Evolutionary conservation across 2,797 vertebrate species (phyloP), one percentile per base, ranked within the genome.

Genomic region (Pelochelys cantorii): DNA sequence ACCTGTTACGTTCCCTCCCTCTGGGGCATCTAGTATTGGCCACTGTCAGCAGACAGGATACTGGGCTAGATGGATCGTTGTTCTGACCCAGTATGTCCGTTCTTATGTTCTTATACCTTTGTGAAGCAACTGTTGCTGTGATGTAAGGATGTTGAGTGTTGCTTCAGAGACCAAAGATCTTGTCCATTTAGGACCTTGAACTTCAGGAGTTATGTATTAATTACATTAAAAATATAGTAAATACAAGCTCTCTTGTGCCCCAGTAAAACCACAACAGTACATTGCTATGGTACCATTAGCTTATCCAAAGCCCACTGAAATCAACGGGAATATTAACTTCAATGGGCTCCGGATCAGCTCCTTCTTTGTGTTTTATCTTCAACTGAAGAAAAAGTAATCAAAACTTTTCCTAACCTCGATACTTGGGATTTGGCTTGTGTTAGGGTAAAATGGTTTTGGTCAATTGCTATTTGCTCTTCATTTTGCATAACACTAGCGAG

Each of bases 381-480:
- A 83, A 11, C 6, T 71, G 37, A 77, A 83, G 57, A 90, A 92
- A 87, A 79, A 42, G 11, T 29, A 31, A 5, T 83, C 55, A 20
- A 83, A 53, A 52, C 91, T 92, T 81, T 18, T n/a, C 29, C 53
- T 55, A 77, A 65, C 4, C 14, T 59, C 77, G 83, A 56, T 84
- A 79, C 13, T 23, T 74, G 15, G 10, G 90, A 83, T 12, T 52
- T 59, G 14, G 2, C 79, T 87, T 86, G 34, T 81, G 5, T 48
- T 83, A 27, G 25, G 23, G 91, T 85, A 87, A 71, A 88, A 88
- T 12, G 20, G 17, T 18, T 90, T 88, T 53, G 37, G 74, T 52
- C 34, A 22, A 14, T 82, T 62, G 42, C 79, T 91, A 59, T 48
- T 90, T 27, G 79, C 31, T 90, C 89, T 92, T 92, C 89, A 42